These are phyloP conservation scores for Cotesia typhae DNA, from an alignment of 1,140 invertebrate species.

Conservation along the genomic window DNA sequence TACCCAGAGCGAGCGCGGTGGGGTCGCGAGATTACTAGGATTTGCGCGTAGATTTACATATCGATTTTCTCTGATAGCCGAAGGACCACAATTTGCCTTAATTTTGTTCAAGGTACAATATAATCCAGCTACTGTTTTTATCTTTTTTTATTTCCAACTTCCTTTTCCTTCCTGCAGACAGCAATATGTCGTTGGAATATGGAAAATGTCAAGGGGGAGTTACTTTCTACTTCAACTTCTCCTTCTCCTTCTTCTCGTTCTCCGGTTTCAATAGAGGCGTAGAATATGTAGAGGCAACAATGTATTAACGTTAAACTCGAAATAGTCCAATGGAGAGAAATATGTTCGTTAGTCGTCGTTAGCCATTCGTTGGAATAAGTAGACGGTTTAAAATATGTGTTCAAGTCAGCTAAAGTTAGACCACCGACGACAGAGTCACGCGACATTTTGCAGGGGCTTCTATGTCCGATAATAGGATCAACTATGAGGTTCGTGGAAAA, in stretches of 20 bases:
- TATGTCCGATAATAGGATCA: conserved; percentile 52
- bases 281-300: not conserved
- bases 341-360: not conserved
- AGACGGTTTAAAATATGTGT: conserved; percentile 13
- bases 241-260: not conserved
- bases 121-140: conserved; percentile 17
- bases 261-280: not conserved
- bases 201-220: not conserved
- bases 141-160: not conserved
- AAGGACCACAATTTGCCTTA: conserved; percentile 60
- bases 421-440: conserved; percentile 39
- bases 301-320: not conserved
- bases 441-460: conserved; percentile 46
- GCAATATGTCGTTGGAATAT: not conserved
- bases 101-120: conserved; percentile 48
- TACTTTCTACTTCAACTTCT: not conserved
- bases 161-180: not conserved
- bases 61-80: conserved; percentile 57
- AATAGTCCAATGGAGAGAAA: conserved; percentile 1
- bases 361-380: not conserved
- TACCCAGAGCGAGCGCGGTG: conserved; percentile 31
- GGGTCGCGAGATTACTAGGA: conserved; percentile 61
- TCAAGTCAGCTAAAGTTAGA: conserved; percentile 1
- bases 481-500: conserved; percentile 39
- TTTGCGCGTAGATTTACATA: conserved; percentile 65